These are phyloP conservation scores for Anser cygnoides DNA, from an alignment of 2,113 vertebrate species.

Conservation along the genomic window DNA sequence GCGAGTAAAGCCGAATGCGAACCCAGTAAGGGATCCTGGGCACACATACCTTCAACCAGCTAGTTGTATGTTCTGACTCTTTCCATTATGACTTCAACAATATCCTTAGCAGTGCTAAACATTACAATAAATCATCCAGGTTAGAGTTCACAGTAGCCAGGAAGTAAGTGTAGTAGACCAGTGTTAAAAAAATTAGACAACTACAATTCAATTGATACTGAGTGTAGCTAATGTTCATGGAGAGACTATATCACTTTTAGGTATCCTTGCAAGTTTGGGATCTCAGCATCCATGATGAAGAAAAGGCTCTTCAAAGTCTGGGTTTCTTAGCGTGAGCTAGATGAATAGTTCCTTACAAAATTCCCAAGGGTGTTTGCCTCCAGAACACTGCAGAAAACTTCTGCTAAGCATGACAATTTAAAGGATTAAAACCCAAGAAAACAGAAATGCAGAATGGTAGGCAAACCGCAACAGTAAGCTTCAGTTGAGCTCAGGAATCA, in stretches of 20 bases:
- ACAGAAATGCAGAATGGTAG: background rate
- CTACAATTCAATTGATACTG: constrained; percentile 3
- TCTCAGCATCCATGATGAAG: background rate
- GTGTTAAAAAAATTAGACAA: constrained; percentile 33
- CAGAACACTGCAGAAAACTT: background rate
- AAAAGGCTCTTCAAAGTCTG: background rate
- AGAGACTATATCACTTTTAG: background rate
- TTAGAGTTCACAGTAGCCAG: constrained; percentile 19
- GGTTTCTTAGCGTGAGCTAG: background rate
- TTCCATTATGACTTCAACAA: background rate
- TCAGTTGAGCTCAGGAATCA: background rate
- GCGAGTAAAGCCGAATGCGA: background rate
- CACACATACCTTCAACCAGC: constrained; percentile 15
- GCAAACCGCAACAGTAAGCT: background rate
- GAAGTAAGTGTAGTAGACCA: constrained; percentile 16
- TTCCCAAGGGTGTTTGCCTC: constrained; percentile 8
- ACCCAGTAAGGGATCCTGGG: background rate
- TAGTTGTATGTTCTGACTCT: background rate
- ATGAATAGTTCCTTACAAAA: constrained; percentile 5
- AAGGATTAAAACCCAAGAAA: background rate
- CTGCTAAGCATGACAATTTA: background rate
- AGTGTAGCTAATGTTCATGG: constrained; percentile 1
- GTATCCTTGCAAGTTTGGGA: background rate
- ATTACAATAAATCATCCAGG: background rate
- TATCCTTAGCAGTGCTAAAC: background rate